A percentile compares a stretch with the other conserved stretches of the same genome.
Conservation (phyloP, 2,888 invertebrate species). For the Tribolium freemani region DNA sequence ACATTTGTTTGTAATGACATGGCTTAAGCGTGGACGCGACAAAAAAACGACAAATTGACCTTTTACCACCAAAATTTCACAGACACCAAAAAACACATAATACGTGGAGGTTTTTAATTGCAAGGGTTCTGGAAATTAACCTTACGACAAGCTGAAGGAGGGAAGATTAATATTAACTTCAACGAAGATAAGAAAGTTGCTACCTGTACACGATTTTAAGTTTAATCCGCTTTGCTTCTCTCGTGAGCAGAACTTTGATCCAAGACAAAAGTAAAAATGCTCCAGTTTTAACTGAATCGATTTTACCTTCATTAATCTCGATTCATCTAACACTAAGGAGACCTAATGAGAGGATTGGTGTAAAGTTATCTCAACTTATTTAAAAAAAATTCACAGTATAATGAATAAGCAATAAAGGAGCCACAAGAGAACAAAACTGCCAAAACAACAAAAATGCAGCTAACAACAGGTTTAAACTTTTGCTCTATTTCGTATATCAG, state of each 20-base stretch:
- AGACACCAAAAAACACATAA: no score
- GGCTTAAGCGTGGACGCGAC: slow-evolving; percentile 1
- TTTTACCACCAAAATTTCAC: not conserved
- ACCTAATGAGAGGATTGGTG: no score
- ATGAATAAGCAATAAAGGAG: no score
- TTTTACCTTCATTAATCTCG: not conserved
- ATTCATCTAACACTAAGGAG: no score
- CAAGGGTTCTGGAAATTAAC: not conserved
- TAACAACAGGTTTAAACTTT: no score
- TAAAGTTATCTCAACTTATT: no score
- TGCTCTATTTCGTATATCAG: no score
- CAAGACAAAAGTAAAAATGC: not conserved
- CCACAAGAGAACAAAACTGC: no score
- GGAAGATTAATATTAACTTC: not conserved
- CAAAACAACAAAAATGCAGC: no score
- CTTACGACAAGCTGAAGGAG: not conserved
- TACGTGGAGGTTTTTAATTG: not conserved
- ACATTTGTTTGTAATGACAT: slow-evolving; percentile 26
- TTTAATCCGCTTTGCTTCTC: not conserved
- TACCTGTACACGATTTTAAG: not conserved
- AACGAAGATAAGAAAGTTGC: not conserved
- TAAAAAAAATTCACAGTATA: no score
- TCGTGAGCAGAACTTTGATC: not conserved
- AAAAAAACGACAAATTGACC: not conserved
- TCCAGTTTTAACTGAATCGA: not conserved